A percentile compares a stretch with the other conserved stretches of the same genome.
These are phyloP conservation scores for Polydesmus complanatus DNA, from an alignment of 2,888 invertebrate genomes.

Conservation along the genomic window DNA sequence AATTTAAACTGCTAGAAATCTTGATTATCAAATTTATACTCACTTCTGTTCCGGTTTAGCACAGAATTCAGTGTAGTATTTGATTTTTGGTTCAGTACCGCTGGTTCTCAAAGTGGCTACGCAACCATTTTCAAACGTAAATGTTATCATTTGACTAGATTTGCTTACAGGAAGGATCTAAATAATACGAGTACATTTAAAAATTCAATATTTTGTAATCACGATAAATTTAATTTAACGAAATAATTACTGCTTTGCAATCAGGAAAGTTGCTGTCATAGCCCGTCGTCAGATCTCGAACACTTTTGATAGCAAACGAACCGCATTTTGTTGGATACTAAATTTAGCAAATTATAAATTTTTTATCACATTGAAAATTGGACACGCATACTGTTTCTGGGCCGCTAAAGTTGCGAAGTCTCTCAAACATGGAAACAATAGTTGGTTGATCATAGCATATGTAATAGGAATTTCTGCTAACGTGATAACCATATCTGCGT, in stretches of 20 bases:
- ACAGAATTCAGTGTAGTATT: constrained; percentile 90
- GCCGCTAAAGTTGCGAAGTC: constrained; percentile 58
- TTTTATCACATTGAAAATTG: not conserved
- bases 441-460: constrained; percentile 59
- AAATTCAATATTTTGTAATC: not conserved
- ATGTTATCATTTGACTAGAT: constrained; percentile 79
- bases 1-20: not conserved
- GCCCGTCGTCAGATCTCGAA: constrained; percentile 83
- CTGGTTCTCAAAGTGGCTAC: constrained; percentile 82
- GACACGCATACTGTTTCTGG: constrained; percentile 42
- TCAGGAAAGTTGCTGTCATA: constrained; percentile 57
- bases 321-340: constrained; percentile 38
- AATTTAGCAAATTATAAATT: constrained; percentile 18
- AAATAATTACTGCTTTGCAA: constrained; percentile 50
- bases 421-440: constrained; percentile 61
- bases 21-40: not conserved
- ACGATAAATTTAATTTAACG: constrained; percentile 30
- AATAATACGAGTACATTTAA: constrained; percentile 2
- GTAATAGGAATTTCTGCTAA: constrained; percentile 76
- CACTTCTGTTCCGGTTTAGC: constrained; percentile 49
- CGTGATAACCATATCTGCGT: constrained; percentile 71
- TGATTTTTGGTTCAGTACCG: constrained; percentile 98
- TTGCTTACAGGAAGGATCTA: constrained; percentile 37
- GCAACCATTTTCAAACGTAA: constrained; percentile 73
- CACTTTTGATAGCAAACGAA: constrained; percentile 41